Conservation (phyloP, 2,113 vertebrate genomes). For the Cryptomyrus ogoouensis region DNA sequence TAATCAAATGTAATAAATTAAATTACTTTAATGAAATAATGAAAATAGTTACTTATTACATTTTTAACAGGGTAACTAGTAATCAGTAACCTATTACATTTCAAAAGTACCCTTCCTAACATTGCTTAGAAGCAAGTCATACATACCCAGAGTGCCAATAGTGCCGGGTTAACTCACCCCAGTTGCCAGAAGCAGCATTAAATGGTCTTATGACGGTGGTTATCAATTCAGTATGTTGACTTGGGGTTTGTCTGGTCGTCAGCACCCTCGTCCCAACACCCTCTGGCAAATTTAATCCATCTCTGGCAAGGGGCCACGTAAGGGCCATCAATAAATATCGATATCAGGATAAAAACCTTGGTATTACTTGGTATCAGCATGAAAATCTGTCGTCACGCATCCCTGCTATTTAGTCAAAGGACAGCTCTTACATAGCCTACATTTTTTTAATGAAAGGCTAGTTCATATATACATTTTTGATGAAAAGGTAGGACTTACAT, state of each 20-base stretch:
- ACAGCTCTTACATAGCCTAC: neutral
- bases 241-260: neutral
- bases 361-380: neutral
- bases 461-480: neutral
- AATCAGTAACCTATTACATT: neutral
- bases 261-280: neutral
- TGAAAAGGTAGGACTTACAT: neutral
- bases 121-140: neutral
- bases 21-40: neutral
- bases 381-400: neutral
- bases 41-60: neutral
- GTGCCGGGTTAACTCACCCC: neutral
- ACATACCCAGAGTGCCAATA: neutral
- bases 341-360: neutral
- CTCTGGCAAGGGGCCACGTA: neutral
- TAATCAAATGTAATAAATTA: neutral
- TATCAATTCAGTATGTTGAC: neutral
- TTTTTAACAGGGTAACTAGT: neutral
- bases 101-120: neutral
- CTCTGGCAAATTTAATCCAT: neutral
- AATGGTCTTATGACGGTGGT: neutral
- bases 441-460: neutral
- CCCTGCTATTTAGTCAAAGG: neutral
- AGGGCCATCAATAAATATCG: neutral
- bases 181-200: neutral